phyloP scores from a whole-genome alignment of 2,888 invertebrate genomes.

The Bellardia pandia region DNA sequence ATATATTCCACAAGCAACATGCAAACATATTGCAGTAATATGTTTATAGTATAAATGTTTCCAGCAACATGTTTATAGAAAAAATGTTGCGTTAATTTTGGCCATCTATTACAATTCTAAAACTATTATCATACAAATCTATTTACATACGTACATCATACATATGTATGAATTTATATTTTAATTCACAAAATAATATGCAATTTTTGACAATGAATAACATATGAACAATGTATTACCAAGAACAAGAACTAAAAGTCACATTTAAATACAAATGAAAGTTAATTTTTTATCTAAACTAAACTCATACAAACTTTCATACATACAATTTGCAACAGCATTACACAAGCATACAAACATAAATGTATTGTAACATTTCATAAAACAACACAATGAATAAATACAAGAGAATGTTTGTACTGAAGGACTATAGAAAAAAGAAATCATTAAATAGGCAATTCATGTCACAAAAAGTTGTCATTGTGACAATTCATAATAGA shows the following conservation, averaged over 20 bases:
- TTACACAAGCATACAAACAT: not conserved
- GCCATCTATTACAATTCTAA: not conserved
- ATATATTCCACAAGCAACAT: too few relatives aligned
- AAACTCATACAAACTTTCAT: too few relatives aligned
- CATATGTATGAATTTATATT: not conserved
- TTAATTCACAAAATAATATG: not conserved
- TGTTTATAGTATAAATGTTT: too few relatives aligned
- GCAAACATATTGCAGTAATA: too few relatives aligned
- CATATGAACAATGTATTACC: constrained; percentile 26
- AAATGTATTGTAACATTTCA: constrained; percentile 12
- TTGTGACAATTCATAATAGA: constrained; percentile 61
- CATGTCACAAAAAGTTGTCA: constrained; percentile 62
- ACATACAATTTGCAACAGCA: not conserved
- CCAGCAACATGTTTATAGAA: too few relatives aligned
- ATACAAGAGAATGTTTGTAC: not conserved
- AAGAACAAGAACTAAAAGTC: constrained; percentile 9
- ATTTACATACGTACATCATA: not conserved
- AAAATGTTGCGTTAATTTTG: too few relatives aligned
- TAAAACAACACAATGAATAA: not conserved
- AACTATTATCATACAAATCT: not conserved
- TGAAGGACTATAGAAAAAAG: not conserved
- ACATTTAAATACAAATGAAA: constrained; percentile 24
- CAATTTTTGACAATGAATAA: constrained; percentile 36
- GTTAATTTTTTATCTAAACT: not conserved
- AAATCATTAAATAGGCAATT: constrained; percentile 60